Base-by-base conservation (phyloP, 2,113 vertebrate species). In the Labeo catla region DNA sequence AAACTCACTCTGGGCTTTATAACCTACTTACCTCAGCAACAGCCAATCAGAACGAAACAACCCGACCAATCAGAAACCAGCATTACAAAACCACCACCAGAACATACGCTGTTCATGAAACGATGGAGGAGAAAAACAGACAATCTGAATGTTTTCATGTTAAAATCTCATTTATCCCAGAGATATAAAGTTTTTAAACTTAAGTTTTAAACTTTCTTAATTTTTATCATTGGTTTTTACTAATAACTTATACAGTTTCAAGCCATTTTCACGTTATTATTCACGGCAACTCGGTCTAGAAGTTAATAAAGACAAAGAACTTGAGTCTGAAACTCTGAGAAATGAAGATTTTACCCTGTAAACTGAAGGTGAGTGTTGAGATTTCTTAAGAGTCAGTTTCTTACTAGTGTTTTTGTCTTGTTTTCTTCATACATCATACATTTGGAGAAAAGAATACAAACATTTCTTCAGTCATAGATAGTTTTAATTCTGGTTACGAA, bases 141-240 rank as follows among this genome's bases (percentile, higher is more conserved):
- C 43, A 61, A 8, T 15, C 45, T n/a, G n/a, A 59, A 66, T 83
- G 61, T 90, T 90, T 4, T 61, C 39, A 47, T 93, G 93, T 95
- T 95, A 94, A 95, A 94, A 94, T 94, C 78, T 28, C 28, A 28
- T 28, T 28, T 28, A 28, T 28, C 28, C 28, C 28, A 28, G 28
- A 28, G 28, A 28, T 28, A 28, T 1, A 28, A 28, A 28, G 28
- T 28, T 28, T 28, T 28, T 28, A 28, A 28, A 28, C 28, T 28
- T 28, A 28, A 28, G 28, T 28, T 28, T 28, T 28, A 28, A 28
- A 28, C 28, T 2, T 28, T 28, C 28, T 28, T 28, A 28, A 28
- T 28, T 28, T 28, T 28, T 28, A 28, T 2, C 28, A 28, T 28
- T 28, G 28, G 28, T 28, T 28, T 28, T 28, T 28, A 28, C 28